Evolutionary conservation across 2,888 invertebrate genomes (phyloP), one percentile per base, ranked within the genome.

Genomic region (Epinotia ramella): DNA sequence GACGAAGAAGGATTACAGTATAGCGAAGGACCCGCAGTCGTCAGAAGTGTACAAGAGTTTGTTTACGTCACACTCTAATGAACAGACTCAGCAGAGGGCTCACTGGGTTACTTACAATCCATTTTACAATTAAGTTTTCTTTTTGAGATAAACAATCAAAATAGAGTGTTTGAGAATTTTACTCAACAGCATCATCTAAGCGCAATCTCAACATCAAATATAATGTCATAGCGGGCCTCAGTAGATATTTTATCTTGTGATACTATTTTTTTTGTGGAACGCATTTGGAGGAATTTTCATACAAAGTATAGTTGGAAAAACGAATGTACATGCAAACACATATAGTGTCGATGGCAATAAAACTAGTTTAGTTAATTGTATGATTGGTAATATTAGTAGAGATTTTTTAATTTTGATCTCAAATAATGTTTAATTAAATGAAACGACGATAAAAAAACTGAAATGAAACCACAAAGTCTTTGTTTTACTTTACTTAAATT

Each of bases 31-130:
- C 91, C 98, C 98, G 0, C 97, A 97, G 82, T 97, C 97, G 6
- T 97, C 97, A 77, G 97, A 98, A 89, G 98, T 98, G 0, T 98
- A 97, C 87, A 99, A 99, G 89, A 99, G 99, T 2, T 89, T 99
- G 70, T 99, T 99, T 86, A 99, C 99, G 0, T 96, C 97, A 11
- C 98, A 98, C 86, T 96, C 97, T 84, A 96, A 96, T 73, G 99
- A 99, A 73, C 95, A 97, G 83, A 96, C 97, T 71, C 98, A 99
- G 88, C 95, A 96, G 63, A 96, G 97, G 81, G 98, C 98, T 2
- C 99, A 99, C 88, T 99, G 99, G 99, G 97, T 99, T 73, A 99
- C 99, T 0, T 99, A 98, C 85, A 99, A 99, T 95, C 99, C 99
- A 68, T 98, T 98, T 90, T 98, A 98, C 88, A 98, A 98, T 93